Base-by-base conservation (phyloP, 30 jellyfish, hydroid and myxozoan genomes). In the Aurelia sp. region DNA sequence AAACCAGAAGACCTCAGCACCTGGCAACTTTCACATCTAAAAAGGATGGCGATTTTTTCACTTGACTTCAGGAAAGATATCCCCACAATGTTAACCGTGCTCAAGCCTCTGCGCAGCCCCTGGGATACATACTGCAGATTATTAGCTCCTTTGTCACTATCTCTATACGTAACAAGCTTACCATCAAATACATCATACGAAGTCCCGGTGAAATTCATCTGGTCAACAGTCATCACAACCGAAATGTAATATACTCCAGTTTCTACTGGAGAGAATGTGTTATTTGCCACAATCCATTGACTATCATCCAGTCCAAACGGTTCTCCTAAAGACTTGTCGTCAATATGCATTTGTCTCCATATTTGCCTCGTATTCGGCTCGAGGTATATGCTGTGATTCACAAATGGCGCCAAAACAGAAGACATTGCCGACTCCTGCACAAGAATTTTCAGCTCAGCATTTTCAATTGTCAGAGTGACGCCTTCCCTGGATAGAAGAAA, bases 211-310 rank as follows among this genome's bases (percentile, higher is more conserved):
- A 52, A 57, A 5, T 40, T 62, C 48, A 15, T 23, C 9, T 37
- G 69, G 13, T 23, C 60, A 4, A 81, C 73, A 13, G 53, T 57
- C 62, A 87, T 11, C 35, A 64, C 67, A 5, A 62, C 78, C 3
- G 96, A 66, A 6, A 87, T 40, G 82, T 66, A 87, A 71, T 87
- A 87, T 12, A 87, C 79, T 59, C 96, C 96, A 18, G 13, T 44
- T 50, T 76, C 85, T 47, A 76, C 61, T 0, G 87, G 87, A 5
- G 93, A 72, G 20, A 84, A 84, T n/a, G 59, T 27, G 44, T 62
- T 22, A 11, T 66, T 58, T 44, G 13, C 73, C 21, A 84, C 15
- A 60, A 15, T 40, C 93, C 93, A 84, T 80, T 61, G 73, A 30
- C 30, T 20, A 44, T 68, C 62, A 53, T 70, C 66, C 13, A 63